These are phyloP conservation scores for Gracilinanus agilis DNA, from an alignment of 2,113 vertebrate genomes.

Conservation along the genomic window DNA sequence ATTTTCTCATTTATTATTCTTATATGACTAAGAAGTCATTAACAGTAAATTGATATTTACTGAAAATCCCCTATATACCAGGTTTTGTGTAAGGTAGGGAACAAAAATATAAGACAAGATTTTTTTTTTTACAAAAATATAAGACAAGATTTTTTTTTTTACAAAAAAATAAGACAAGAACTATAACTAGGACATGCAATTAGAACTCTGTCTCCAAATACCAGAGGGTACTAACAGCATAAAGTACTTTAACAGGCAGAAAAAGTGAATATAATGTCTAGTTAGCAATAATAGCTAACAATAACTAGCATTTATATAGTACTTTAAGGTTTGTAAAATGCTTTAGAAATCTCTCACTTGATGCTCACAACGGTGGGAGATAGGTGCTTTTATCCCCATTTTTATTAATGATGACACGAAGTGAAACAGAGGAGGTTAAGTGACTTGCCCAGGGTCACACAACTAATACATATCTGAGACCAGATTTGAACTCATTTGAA, in stretches of 20 bases:
- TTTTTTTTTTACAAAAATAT: too few relatives aligned
- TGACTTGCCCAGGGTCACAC: neutral
- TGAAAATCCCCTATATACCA: neutral
- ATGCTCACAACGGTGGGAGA: neutral
- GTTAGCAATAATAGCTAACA: neutral
- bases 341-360: neutral
- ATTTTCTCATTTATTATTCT: neutral
- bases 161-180: neutral
- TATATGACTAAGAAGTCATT: neutral
- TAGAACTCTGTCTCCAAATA: neutral
- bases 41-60: neutral
- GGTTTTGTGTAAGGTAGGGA: neutral
- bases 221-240: neutral
- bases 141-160: too few relatives aligned
- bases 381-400: neutral
- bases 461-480: neutral
- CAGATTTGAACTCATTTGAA: neutral
- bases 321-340: neutral
- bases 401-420: neutral
- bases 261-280: neutral
- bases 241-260: neutral
- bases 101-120: neutral
- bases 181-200: neutral
- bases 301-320: neutral
- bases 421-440: neutral